A percentile compares a stretch with the other conserved stretches of the same genome.
phyloP scores from a whole-genome alignment of 2,888 invertebrate genomes.

The Lamellibrachia columna region DNA sequence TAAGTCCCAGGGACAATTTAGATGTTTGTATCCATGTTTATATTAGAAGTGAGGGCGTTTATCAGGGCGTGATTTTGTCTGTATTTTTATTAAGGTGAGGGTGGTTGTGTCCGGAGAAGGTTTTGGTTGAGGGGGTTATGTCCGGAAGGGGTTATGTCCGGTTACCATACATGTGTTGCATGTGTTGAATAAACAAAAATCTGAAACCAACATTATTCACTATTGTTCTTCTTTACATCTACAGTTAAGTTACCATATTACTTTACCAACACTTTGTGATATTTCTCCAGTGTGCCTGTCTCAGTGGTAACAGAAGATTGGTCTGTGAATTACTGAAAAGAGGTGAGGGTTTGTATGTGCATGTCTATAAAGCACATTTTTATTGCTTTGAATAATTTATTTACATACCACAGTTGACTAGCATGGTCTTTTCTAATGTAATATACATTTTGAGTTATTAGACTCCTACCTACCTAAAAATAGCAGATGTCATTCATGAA shows the following conservation, averaged over 20 bases:
- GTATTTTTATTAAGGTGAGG: too few relatives aligned
- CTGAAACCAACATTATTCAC: neutral
- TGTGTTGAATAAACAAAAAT: neutral
- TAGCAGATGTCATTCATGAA: neutral
- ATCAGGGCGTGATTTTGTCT: too few relatives aligned
- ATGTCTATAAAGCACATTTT: neutral
- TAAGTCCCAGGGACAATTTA: too few relatives aligned
- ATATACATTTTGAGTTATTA: neutral
- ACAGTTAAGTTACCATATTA: neutral
- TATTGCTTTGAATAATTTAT: neutral
- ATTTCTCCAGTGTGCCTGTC: slow-evolving; percentile 5
- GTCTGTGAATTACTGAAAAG: neutral
- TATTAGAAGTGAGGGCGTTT: too few relatives aligned
- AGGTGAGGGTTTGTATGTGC: neutral
- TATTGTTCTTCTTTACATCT: neutral
- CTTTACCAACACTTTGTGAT: neutral
- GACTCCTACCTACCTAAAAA: neutral
- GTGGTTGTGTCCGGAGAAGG: too few relatives aligned
- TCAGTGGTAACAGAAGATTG: neutral
- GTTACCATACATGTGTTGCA: neutral
- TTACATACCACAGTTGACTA: neutral
- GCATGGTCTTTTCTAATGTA: neutral
- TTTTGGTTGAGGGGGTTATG: too few relatives aligned
- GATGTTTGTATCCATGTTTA: too few relatives aligned
- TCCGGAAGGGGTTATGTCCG: too few relatives aligned